Evolutionary conservation across 2,797 vertebrate genomes (phyloP).

Genomic region (Amphiprion clarkii): DNA sequence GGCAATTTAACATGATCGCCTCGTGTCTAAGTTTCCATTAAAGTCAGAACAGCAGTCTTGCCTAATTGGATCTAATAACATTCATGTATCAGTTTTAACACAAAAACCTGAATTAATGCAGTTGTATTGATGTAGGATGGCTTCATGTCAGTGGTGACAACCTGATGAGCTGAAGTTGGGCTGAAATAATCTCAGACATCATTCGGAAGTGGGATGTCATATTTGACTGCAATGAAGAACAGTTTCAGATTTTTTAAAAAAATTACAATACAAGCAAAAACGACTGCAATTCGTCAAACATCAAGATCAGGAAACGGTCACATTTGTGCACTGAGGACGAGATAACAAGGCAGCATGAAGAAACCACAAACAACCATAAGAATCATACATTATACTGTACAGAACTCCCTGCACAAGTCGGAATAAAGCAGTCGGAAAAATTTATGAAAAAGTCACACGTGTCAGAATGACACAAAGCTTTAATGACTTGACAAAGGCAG

Average conservation of each 20-base stretch:
- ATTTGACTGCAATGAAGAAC: not conserved
- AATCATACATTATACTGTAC: not conserved
- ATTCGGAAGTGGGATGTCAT: not conserved
- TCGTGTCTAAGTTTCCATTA: not conserved
- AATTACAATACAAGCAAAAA: no score
- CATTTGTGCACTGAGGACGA: not conserved
- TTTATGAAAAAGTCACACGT: no score
- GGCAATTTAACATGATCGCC: not conserved
- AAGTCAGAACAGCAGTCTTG: not conserved
- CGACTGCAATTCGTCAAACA: no score
- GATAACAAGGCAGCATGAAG: conserved; percentile 1
- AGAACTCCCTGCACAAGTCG: no score
- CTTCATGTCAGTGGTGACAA: no score
- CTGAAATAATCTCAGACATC: not conserved
- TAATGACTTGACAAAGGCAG: no score
- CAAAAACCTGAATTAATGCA: not conserved
- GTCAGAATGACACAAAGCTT: no score
- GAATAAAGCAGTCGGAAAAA: no score
- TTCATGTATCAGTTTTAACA: not conserved
- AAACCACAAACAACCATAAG: not conserved
- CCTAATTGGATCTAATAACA: not conserved
- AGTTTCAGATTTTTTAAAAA: not conserved
- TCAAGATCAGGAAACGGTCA: no score
- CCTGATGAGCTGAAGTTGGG: no score
- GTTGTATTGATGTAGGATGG: not conserved